Evolutionary conservation across 2,797 vertebrate species (phyloP).

Genomic region (Xenopus petersii): DNA sequence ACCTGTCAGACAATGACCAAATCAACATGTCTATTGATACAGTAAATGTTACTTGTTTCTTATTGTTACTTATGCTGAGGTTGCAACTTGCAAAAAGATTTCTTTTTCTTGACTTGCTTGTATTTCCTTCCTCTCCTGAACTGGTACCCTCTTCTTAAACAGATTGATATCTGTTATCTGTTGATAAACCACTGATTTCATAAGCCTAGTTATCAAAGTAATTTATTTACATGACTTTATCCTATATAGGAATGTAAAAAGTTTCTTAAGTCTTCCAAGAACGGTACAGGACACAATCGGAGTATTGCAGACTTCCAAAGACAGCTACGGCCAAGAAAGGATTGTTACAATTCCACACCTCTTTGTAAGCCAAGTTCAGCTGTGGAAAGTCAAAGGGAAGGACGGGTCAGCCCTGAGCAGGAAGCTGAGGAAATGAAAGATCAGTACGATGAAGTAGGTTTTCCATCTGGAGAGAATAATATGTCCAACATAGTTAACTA

Average conservation of each 20-base stretch:
- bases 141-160: too few relatives aligned
- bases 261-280: constrained; percentile 59
- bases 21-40: too few relatives aligned
- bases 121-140: too few relatives aligned
- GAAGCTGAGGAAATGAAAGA: constrained; percentile 65
- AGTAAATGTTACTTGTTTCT: too few relatives aligned
- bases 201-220: too few relatives aligned
- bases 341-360: constrained; percentile 40
- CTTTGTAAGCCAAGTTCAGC: constrained; percentile 42
- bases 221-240: not conserved
- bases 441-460: constrained; percentile 63
- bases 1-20: too few relatives aligned
- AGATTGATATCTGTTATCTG: too few relatives aligned
- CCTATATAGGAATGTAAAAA: constrained; percentile 64
- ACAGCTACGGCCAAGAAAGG: constrained; percentile 49
- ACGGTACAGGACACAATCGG: constrained; percentile 56
- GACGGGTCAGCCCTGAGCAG: constrained; percentile 52
- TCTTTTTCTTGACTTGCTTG: too few relatives aligned
- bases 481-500: too few relatives aligned
- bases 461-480: not conserved
- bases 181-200: too few relatives aligned
- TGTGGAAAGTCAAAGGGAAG: constrained; percentile 38
- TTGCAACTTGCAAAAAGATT: too few relatives aligned
- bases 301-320: constrained; percentile 56
- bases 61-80: too few relatives aligned